Evolutionary conservation across 2,888 invertebrate species (phyloP), one percentile per base, ranked within the genome.

Genomic region (Trisateles emortualis): DNA sequence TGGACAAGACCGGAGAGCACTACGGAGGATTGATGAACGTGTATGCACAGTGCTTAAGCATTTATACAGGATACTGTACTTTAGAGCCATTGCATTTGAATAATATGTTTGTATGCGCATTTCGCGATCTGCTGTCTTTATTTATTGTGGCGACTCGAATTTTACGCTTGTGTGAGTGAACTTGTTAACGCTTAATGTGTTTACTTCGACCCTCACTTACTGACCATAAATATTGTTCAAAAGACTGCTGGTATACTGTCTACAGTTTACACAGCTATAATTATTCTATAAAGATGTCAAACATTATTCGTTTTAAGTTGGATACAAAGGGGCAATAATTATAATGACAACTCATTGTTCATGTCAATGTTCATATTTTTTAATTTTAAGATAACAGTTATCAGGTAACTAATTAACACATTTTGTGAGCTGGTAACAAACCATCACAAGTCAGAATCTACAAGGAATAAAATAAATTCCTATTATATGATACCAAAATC

Each of bases 1-100:
- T 41, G 16, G 13, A 33, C 41, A 35, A 41, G 41, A 41, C 33
- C 30, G 24, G 6, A 14, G 11, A 1, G 17, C 5, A 33, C 26
- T 24, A 26, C 33, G 26, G 41, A 13, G 35, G 24, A 44, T 44
- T 44, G 43, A 44, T 44, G 43, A 33, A 33, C 32, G 13, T 39
- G 17, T 41, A 35, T 17, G 24, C 35, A 13, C 2, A 41, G 41
- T 13, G 10, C 26, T 32, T 41, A 46, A 29, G 24, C 26, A 16
- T 45, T 36, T 26, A 24, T 35, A 35, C 33, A 44, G 33, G 14
- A 44, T 16, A 9, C 43, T 44, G 42, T 43, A 44, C 43, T 44
- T 41, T 16, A 47, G 22, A 22, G 30, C 32, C 22, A 46, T 32
- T 47, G 10, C 14, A 5, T 32, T 6, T 39, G 39, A 47, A 47